A percentile compares a stretch with the other conserved stretches of the same genome.
Evolutionary conservation across 2,797 vertebrate genomes (phyloP).

Genomic region (Microctenopoma lineatum): DNA sequence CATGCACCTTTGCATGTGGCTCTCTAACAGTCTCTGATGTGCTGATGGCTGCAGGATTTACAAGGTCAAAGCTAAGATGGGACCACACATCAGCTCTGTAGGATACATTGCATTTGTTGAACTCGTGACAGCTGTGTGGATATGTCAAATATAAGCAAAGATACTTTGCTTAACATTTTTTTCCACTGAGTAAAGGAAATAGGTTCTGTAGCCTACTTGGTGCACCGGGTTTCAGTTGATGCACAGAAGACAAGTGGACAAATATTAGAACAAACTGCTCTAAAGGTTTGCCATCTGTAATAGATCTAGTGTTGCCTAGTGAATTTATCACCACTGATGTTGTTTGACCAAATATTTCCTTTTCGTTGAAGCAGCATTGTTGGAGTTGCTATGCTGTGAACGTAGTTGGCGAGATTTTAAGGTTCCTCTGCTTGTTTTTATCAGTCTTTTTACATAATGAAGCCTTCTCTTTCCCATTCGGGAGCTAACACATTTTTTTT

Average conservation of each 20-base stretch:
- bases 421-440: background rate
- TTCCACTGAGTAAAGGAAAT: no score
- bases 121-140: background rate
- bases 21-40: background rate
- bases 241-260: no score
- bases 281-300: no score
- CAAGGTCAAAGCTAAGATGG: background rate
- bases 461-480: slow-evolving; percentile 10
- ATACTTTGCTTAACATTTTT: background rate
- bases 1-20: slow-evolving; percentile 4
- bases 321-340: no score
- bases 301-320: no score
- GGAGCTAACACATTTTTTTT: slow-evolving; percentile 15
- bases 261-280: no score
- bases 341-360: no score
- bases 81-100: background rate
- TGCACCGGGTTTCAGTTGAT: no score
- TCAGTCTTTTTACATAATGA: slow-evolving; percentile 15
- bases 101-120: background rate
- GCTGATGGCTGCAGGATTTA: background rate
- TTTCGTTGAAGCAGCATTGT: background rate
- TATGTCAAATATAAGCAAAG: background rate
- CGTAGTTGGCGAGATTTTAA: background rate
- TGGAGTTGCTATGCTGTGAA: background rate
- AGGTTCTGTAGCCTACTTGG: no score